A percentile compares a stretch with the other conserved stretches of the same genome.
Conservation (phyloP, 2,888 invertebrate genomes). For the Nemapogon koenigi region DNA sequence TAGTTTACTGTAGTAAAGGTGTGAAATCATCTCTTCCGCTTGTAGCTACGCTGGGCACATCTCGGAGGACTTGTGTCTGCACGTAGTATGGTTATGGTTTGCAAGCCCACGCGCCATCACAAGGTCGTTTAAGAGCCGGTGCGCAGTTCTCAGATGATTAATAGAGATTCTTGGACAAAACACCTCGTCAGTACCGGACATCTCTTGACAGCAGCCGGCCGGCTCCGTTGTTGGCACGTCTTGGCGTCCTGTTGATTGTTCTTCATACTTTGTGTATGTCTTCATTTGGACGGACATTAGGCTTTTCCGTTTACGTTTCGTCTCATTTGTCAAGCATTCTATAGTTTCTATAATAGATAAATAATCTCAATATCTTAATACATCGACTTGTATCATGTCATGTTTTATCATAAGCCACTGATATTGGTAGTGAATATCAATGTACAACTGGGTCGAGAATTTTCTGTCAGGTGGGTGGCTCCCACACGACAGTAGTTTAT, state of each 20-base stretch:
- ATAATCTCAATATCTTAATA: background rate
- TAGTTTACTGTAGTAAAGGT: constrained; percentile 1
- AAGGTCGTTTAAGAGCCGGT: constrained; percentile 42
- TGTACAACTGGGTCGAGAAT: constrained; percentile 26
- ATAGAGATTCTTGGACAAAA: constrained; percentile 31
- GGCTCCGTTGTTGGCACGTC: constrained; percentile 23
- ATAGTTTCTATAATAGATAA: background rate
- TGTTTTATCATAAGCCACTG: background rate
- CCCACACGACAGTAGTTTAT: constrained; percentile 22
- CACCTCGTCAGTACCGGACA: constrained; percentile 47
- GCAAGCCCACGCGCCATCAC: constrained; percentile 48
- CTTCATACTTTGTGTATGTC: background rate
- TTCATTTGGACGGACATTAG: too few relatives aligned
- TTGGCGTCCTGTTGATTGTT: constrained; percentile 10
- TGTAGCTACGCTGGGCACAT: constrained; percentile 1
- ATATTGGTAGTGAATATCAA: constrained; percentile 3
- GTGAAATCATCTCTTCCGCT: constrained; percentile 3
- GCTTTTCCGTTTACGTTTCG: too few relatives aligned
- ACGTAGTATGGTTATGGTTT: constrained; percentile 5
- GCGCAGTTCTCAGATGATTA: constrained; percentile 61
- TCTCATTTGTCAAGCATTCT: too few relatives aligned
- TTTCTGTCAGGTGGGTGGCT: constrained; percentile 26
- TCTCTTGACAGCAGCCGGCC: constrained; percentile 34
- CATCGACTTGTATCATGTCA: background rate
- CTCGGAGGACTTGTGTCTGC: constrained; percentile 2